Evolutionary conservation across 2,888 invertebrate genomes (phyloP), one percentile per base, ranked within the genome.

Genomic region (Caenorhabditis uteleia): DNA sequence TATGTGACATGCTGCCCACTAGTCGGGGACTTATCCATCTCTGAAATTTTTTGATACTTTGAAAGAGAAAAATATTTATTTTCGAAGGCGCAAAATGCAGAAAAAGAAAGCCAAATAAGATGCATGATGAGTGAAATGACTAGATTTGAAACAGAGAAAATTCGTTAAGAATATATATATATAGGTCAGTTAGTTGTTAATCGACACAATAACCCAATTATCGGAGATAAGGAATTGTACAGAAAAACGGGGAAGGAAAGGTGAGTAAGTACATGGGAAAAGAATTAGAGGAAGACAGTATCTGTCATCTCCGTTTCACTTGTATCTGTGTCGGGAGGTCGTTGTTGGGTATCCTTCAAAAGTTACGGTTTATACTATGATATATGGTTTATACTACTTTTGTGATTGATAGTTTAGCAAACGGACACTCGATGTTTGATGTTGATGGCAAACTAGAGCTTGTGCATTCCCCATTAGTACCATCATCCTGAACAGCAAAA

Each of bases 191-290:
- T 7, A 34, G n/a, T n/a, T 10, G 29, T 29, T 29, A 4, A 54
- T 49, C 49, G 60, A 60, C 54, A 60, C 54, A 60, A 59, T 59
- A 59, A 59, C 59, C 59, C 59, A 60, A 60, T 54, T 60, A 49
- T 48, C 49, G 54, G 49, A 61, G 55, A 51, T 56, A 56, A 56
- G 54, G 34, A 50, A 38, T 44, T 21, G 29, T 43, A 27, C 21
- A 2, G 10, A 40, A 34, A 26, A 33, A 42, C 36, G 16, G 25
- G 36, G 29, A 43, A 39, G 23, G 25, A 40, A 39, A 29, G 21
- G 38, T 34, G 38, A 25, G 39, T 10, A 6, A 18, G 34, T 12
- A 29, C 16, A 26, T 16, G n/a, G 29, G n/a, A n/a, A n/a, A n/a
- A n/a, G n/a, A n/a, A 50, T 57, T 57, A 62, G 34, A 62, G 48